Conservation (phyloP, 2,888 invertebrate species). For the Aphidius colemani region DNA sequence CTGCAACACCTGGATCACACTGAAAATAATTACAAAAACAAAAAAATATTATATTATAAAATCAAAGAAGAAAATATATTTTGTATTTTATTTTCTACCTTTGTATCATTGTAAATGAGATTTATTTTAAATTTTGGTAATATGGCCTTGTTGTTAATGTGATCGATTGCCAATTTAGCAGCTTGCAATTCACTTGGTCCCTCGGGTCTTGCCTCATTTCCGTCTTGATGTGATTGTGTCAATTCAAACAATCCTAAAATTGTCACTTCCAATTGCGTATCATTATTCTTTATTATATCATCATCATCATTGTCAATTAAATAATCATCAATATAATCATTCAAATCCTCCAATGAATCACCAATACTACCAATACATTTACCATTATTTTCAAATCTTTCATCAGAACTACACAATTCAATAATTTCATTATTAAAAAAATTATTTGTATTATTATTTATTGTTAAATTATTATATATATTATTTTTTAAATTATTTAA, state of each 20-base stretch:
- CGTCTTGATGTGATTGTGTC: slow-evolving; percentile 60
- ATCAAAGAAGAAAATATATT: background rate
- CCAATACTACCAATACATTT: background rate
- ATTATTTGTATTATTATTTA: background rate
- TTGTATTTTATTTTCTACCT: slow-evolving; percentile 64
- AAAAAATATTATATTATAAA: background rate
- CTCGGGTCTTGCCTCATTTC: slow-evolving; percentile 68
- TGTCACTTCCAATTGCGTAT: slow-evolving; percentile 63
- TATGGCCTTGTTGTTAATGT: slow-evolving; percentile 73
- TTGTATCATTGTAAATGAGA: slow-evolving; percentile 82
- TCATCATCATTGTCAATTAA: background rate
- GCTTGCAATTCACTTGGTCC: slow-evolving; percentile 78
- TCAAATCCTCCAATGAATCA: background rate
- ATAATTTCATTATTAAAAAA: slow-evolving; percentile 38
- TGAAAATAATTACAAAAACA: slow-evolving; percentile 57
- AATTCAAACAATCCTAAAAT: slow-evolving; percentile 82
- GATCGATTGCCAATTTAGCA: slow-evolving; percentile 77
- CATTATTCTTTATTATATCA: slow-evolving; percentile 1
- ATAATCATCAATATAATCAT: slow-evolving; percentile 1
- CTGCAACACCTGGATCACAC: slow-evolving; percentile 91
- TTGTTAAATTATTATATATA: background rate
- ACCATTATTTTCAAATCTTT: background rate
- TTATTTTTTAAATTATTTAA: background rate
- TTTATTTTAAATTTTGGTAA: slow-evolving; percentile 76
- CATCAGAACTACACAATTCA: slow-evolving; percentile 41